These are phyloP conservation scores for Leptopilina syphax DNA, from an alignment of 2,888 invertebrate genomes.

Conservation along the genomic window DNA sequence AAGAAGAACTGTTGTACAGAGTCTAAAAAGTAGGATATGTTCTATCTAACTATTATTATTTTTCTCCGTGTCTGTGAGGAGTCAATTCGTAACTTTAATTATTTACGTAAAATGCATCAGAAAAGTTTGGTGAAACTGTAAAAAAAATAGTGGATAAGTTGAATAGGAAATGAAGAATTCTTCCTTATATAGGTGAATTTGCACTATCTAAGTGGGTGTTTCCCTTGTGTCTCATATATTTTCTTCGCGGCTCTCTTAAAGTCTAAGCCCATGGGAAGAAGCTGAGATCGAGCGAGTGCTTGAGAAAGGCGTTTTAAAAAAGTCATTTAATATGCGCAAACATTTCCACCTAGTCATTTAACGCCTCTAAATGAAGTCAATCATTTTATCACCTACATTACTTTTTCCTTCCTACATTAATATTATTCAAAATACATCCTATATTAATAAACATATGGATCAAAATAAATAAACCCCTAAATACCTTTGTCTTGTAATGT, in stretches of 20 bases:
- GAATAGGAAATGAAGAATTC: slow-evolving; percentile 52
- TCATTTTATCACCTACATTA: not conserved
- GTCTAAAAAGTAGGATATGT: too few relatives aligned
- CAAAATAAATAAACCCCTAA: too few relatives aligned
- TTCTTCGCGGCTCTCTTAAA: slow-evolving; percentile 63
- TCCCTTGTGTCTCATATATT: slow-evolving; percentile 68
- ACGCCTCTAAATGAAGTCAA: slow-evolving; percentile 10
- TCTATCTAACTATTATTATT: too few relatives aligned
- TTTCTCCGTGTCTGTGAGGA: too few relatives aligned
- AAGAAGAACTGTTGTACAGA: too few relatives aligned
- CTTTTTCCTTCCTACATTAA: not conserved
- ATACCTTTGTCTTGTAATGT: too few relatives aligned
- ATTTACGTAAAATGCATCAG: not conserved
- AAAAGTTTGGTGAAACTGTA: not conserved
- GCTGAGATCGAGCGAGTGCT: slow-evolving; percentile 40
- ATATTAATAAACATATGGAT: too few relatives aligned
- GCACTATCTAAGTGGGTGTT: slow-evolving; percentile 68
- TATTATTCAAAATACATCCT: not conserved
- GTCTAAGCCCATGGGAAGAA: slow-evolving; percentile 60
- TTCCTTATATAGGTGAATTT: slow-evolving; percentile 55
- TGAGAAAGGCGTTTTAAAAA: slow-evolving; percentile 46
- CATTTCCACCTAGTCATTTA: slow-evolving; percentile 33
- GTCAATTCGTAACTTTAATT: not conserved
- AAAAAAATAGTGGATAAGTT: slow-evolving; percentile 32
- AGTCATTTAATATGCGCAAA: slow-evolving; percentile 49